phyloP scores from a whole-genome alignment of 53 echinoderm and acorn worm genomes.

The Antedon mediterranea region DNA sequence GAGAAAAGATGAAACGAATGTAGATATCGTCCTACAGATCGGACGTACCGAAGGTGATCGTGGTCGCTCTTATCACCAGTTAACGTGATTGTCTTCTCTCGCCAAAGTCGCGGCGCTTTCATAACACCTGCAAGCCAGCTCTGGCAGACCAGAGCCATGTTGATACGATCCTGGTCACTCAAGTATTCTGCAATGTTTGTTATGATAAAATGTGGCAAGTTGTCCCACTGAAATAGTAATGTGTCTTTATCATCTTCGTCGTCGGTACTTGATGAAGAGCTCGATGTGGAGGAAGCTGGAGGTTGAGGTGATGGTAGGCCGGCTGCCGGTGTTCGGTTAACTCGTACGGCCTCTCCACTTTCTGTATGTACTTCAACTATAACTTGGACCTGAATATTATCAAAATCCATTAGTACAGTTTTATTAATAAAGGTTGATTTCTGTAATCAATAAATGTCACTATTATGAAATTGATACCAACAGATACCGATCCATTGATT shows the following conservation, averaged over 20 bases:
- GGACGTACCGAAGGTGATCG: slow-evolving; percentile 42
- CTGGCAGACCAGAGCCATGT: slow-evolving; percentile 43
- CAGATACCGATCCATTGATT: too few species aligned
- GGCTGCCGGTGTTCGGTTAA: neutral
- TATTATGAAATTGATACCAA: too few species aligned
- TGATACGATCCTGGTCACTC: neutral
- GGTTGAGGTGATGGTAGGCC: neutral
- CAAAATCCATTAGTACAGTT: neutral
- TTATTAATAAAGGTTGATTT: too few species aligned
- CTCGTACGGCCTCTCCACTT: neutral
- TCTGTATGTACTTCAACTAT: neutral
- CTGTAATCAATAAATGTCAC: too few species aligned
- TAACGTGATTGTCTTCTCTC: slow-evolving; percentile 47
- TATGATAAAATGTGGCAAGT: neutral
- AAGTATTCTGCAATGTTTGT: neutral
- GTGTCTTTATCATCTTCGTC: neutral
- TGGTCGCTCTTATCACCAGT: slow-evolving; percentile 51
- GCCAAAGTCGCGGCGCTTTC: slow-evolving; percentile 56
- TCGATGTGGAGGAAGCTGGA: neutral
- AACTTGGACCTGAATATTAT: neutral
- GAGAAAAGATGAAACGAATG: slow-evolving; percentile 45
- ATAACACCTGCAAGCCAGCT: slow-evolving; percentile 62
- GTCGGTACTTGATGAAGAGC: neutral
- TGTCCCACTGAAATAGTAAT: neutral
- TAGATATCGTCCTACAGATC: slow-evolving; percentile 55